Base-by-base conservation (phyloP, 2,113 vertebrate species). In the Hepsetus odoe region DNA sequence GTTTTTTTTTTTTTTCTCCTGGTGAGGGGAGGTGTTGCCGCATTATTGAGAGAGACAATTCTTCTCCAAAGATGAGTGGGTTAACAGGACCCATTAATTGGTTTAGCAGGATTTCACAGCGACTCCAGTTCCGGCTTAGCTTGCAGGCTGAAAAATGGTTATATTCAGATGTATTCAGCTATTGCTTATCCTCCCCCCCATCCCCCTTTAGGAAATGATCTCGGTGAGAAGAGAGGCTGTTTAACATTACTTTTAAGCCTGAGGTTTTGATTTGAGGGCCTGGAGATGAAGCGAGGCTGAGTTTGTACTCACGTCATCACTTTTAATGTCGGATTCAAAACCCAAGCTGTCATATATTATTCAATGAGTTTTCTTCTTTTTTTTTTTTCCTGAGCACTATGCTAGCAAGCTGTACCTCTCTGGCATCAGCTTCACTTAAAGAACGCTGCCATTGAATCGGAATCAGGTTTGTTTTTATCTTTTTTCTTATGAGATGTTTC, bases 11-110 rank as follows among this genome's bases (percentile, higher is more conserved):
- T 79, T 32, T 42, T 59, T 64, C 85, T 82, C 65, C 85, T 82
- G 74, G 83, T 90, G 81, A 83, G 80, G 83, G 85, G 88, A 88
- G 86, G 86, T 88, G 79, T 88, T 83, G 80, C 83, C 87, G 83
- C 86, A 83, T 90, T 91, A 90, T 91, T 91, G 89, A 89, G 81
- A 84, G 90, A 86, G 85, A 89, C 88, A 89, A 86, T 89, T 81
- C 86, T 77, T 81, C 85, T 82, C 83, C 74, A 81, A 87, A 90
- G 86, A 91, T 86, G 87, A 90, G 89, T 88, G 89, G 88, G 90
- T 89, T 90, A 92, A 88, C 87, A 86, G 86, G 85, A 90, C 87
- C 85, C 89, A 91, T 91, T 92, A 90, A 91, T 91, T 91, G 89
- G 86, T 92, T 93, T 91, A 90, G 87, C 78, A 72, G 88, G 84